Evolutionary conservation across 2,797 vertebrate genomes (phyloP), one percentile per base, ranked within the genome.

Genomic region (Sylvilagus floridanus): DNA sequence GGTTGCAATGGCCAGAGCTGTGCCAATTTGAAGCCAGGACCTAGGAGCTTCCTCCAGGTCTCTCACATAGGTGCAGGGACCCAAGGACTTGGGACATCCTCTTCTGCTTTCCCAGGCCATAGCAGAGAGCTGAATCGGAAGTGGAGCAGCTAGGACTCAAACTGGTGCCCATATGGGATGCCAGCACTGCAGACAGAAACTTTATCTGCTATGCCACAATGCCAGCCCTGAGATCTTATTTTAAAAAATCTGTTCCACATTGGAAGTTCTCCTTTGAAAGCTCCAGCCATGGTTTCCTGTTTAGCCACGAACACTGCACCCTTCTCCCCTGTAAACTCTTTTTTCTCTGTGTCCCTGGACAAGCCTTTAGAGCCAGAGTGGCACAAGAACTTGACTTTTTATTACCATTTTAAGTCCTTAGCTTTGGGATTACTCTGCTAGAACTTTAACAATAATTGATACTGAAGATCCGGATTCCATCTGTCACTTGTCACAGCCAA

Each of bases 261-360:
- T 76, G 88, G 88, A 90, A 84, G 47, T 83, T 90, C 24, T 81
- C 16, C 35, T 87, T 92, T 92, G 66, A 65, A 95, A 88, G 47
- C 28, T 32, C n/a, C 54, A 63, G 37, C 16, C 16, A 2, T 22
- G 30, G 68, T 69, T 92, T 96, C 88, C 75, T 75, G 19, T 71
- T 77, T 76, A 28, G 4, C n/a, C 42, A 3, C 37, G 16, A 57
- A 32, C 4, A 4, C 1, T 2, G 54, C 50, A 68, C 1, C 0
- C 19, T 13, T 68, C 37, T 37, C 75, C 66, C 13, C 76, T 32
- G 22, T 30, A 79, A 84, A n/a, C 60, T 42, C 42, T 30, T 3
- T 7, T 26, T 89, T 71, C 35, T n/a, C 22, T 2, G 11, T 30
- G 57, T 88, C 90, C 84, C 62, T 35, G 37, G n/a, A 60, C 37